These are phyloP conservation scores for Hippocampus abdominalis DNA, from an alignment of 2,113 vertebrate species.

Conservation along the genomic window DNA sequence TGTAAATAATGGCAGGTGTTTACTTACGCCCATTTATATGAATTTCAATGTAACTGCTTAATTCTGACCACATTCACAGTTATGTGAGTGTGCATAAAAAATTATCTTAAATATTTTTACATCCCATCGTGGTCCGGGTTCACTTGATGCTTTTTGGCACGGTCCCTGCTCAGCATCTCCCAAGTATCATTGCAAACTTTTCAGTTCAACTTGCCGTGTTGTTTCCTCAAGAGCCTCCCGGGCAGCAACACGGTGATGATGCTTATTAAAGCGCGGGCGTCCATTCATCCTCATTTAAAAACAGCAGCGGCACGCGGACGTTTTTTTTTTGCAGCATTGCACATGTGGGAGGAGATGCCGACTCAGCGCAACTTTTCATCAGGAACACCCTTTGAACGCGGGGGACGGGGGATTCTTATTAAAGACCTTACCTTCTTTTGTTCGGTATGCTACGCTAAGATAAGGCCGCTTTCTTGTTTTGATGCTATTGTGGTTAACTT, in stretches of 20 bases:
- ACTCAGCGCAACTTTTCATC: constrained; percentile 37
- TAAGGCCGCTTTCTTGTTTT: not conserved
- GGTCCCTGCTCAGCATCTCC: not conserved
- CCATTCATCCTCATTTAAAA: constrained; percentile 36
- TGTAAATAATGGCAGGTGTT: too few relatives aligned
- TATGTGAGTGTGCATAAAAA: too few relatives aligned
- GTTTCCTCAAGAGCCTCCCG: not conserved
- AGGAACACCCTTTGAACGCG: constrained; percentile 9
- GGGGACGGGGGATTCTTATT: not conserved
- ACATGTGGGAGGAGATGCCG: constrained; percentile 22
- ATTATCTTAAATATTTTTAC: not conserved
- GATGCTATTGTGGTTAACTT: not conserved
- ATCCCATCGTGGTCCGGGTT: not conserved
- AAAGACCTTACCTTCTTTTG: not conserved
- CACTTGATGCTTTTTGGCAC: not conserved
- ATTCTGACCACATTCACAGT: too few relatives aligned
- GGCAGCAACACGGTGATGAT: not conserved
- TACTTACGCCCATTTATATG: too few relatives aligned
- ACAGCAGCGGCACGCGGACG: constrained; percentile 7
- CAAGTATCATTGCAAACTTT: not conserved
- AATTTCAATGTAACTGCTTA: too few relatives aligned
- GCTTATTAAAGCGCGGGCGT: not conserved
- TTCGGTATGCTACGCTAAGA: not conserved
- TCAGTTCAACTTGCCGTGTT: not conserved
- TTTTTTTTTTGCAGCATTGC: constrained; percentile 47